phyloP scores from a whole-genome alignment of 1,140 invertebrate genomes.

The Carposina sasakii region DNA sequence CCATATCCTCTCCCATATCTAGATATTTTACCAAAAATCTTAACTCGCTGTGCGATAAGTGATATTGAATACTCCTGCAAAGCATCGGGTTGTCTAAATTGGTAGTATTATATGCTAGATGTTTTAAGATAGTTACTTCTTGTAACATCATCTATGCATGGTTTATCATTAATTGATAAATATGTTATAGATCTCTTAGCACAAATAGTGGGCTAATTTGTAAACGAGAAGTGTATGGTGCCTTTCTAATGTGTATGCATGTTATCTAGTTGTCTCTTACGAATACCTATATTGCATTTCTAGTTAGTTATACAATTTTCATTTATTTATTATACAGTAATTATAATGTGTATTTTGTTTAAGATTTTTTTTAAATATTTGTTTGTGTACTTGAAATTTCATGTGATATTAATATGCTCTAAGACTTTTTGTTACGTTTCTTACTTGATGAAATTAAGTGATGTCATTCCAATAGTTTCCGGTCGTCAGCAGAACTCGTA shows the following conservation, averaged over 20 bases:
- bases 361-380: slow-evolving; percentile 59
- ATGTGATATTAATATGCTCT: slow-evolving; percentile 67
- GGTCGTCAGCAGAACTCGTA: too few species aligned
- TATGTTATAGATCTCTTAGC: slow-evolving; percentile 51
- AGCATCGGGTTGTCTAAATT: slow-evolving; percentile 35
- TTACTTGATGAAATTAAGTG: slow-evolving; percentile 37
- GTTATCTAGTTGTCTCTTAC: slow-evolving; percentile 47
- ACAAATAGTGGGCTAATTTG: slow-evolving; percentile 18
- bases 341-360: slow-evolving; percentile 65
- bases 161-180: slow-evolving; percentile 63
- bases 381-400: slow-evolving; percentile 62
- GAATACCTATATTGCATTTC: slow-evolving; percentile 66
- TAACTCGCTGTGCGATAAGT: slow-evolving; percentile 30
- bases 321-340: slow-evolving; percentile 63
- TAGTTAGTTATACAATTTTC: slow-evolving; percentile 65
- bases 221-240: slow-evolving; percentile 48
- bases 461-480: slow-evolving; percentile 54
- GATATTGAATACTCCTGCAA: slow-evolving; percentile 35
- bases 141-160: slow-evolving; percentile 51
- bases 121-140: slow-evolving; percentile 34
- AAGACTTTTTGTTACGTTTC: slow-evolving; percentile 47
- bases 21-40: slow-evolving; percentile 38
- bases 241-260: slow-evolving; percentile 57
- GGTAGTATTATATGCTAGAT: slow-evolving; percentile 52
- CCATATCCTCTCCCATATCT: slow-evolving; percentile 49